Evolutionary conservation across 2,113 vertebrate genomes (phyloP).

Genomic region (Antidorcas marsupialis): DNA sequence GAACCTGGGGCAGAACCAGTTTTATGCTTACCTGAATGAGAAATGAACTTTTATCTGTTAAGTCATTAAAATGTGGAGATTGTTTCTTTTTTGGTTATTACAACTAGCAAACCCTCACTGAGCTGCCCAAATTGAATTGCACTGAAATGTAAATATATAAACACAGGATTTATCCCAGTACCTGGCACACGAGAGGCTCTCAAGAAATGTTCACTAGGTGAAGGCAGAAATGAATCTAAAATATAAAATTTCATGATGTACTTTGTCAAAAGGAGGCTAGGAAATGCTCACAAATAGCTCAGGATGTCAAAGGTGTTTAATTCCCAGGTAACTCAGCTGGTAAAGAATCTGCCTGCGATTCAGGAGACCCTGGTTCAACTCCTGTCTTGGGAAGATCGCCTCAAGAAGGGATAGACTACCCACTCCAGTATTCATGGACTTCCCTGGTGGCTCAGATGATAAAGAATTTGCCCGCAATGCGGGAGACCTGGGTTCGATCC

Average conservation of each 20-base stretch:
- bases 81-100: background rate
- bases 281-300: background rate
- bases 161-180: background rate
- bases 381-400: accelerated
- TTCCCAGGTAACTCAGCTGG: background rate
- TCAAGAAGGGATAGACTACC: background rate
- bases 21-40: background rate
- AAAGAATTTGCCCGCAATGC: background rate
- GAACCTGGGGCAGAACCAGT: background rate
- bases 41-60: background rate
- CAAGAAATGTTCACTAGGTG: background rate
- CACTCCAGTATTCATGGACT: background rate
- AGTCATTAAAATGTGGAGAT: background rate
- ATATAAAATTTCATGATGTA: background rate
- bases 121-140: background rate
- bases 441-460: background rate
- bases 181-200: background rate
- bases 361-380: background rate
- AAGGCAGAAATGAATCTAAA: background rate
- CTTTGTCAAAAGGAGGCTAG: background rate
- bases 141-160: background rate
- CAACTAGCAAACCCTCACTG: background rate
- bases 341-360: background rate
- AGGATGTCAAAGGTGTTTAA: background rate
- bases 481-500: background rate